Evolutionary conservation across 2,797 vertebrate species (phyloP), one percentile per base, ranked within the genome.

Genomic region (Enteromius anoplus): DNA sequence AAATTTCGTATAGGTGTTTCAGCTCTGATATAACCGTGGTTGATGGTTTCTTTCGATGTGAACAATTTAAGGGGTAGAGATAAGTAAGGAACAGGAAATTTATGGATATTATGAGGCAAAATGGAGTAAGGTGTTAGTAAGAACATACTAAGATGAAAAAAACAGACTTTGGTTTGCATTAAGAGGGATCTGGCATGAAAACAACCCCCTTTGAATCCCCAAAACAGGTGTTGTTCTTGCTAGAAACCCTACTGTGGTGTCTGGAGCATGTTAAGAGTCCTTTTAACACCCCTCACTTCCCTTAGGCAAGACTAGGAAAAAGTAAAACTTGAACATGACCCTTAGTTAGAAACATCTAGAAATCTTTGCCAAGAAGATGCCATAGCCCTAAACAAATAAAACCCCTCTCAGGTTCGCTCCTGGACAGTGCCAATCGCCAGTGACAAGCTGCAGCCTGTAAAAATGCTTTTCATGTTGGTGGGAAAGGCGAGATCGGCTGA

Each of bases 391-490:
- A 87, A 84, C 60, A 62, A 76, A 70, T 23, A 26, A 85, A 85
- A 85, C 78, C 37, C 55, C 75, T 85, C 82, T 75, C 40, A 49
- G 47, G 37, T 72, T 78, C 64, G n/a, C 60, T 79, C 82, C 84
- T 86, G 45, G 80, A 87, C 84, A 81, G 37, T 88, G 87, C 86
- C 90, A 90, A 85, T 82, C 84, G 91, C 89, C 88, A 89, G 86
- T 32, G 55, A 89, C 62, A 23, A 90, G 86, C 85, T 65, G 69
- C 45, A 78, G 88, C 86, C 45, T 80, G 83, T 83, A 84, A 84
- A 84, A 73, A 47, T 29, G 87, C 87, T 91, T 93, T 93, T 95
- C 79, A 93, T 91, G 90, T 90, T 84, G 91, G 92, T 93, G 93
- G 91, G 93, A 94, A 94, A 91, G 87, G 87, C 64, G 86, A 90